Conservation (phyloP, 2,113 vertebrate species). For the Sialia sialis region DNA sequence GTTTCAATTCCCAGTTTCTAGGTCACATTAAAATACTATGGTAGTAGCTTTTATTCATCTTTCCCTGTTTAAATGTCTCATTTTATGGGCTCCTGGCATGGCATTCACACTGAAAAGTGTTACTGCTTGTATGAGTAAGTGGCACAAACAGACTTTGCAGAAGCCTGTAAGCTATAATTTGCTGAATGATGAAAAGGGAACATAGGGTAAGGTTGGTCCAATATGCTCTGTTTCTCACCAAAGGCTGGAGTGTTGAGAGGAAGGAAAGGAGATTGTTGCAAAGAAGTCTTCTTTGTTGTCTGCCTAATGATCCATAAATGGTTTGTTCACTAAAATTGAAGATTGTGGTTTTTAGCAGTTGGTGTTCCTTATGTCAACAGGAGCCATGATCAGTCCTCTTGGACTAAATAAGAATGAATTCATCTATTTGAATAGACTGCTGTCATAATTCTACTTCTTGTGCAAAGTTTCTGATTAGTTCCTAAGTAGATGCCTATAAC, state of each 20-base stretch:
- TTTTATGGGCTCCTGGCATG: not conserved
- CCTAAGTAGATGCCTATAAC: not conserved
- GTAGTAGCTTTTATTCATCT: conserved; percentile 1
- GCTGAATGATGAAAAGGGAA: not conserved
- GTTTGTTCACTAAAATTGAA: not conserved
- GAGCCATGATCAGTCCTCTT: not conserved
- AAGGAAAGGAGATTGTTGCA: not conserved
- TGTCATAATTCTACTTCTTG: not conserved
- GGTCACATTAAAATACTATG: conserved; percentile 28
- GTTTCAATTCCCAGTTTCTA: conserved; percentile 38
- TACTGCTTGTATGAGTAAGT: not conserved
- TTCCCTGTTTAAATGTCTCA: not conserved
- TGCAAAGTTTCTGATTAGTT: not conserved
- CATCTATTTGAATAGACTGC: not conserved
- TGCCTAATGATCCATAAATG: not conserved
- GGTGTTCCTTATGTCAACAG: not conserved
- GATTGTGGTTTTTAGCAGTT: not conserved
- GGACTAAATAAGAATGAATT: not conserved
- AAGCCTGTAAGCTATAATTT: not conserved
- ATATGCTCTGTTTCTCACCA: not conserved
- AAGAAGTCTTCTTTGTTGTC: not conserved
- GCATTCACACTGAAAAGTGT: not conserved
- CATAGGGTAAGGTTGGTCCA: not conserved
- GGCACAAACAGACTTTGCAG: not conserved
- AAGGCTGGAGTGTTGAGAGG: not conserved